Conservation (phyloP, 2,113 vertebrate species). For the Pardalotus punctatus region DNA sequence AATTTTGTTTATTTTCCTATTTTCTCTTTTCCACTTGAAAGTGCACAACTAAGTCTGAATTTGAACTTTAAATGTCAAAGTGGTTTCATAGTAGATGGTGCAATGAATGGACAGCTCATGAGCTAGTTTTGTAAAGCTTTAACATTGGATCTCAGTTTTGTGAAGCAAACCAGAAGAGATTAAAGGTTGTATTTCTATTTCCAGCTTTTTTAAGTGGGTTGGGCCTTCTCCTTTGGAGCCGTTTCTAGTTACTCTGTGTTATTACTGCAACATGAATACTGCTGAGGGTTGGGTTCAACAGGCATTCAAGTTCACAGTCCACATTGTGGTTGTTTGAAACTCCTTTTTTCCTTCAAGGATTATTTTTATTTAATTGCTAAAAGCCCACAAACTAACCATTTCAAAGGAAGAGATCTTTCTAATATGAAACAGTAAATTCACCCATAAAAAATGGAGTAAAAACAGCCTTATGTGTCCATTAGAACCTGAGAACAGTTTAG, state of each 20-base stretch:
- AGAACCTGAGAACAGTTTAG: background rate
- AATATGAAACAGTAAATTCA: background rate
- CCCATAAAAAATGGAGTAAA: background rate
- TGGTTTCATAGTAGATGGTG: background rate
- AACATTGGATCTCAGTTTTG: background rate
- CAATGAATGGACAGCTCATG: background rate
- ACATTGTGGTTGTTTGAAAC: background rate
- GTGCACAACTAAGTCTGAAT: background rate
- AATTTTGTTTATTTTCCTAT: background rate
- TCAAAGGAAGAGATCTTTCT: background rate
- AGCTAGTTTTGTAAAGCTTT: background rate
- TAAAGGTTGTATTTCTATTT: background rate
- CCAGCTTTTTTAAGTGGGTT: background rate
- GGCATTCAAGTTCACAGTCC: background rate
- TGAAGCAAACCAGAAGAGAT: background rate
- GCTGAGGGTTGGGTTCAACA: background rate
- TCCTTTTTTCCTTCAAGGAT: background rate
- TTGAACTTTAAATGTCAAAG: background rate
- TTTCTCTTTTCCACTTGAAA: background rate
- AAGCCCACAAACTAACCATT: background rate
- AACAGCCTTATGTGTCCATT: background rate
- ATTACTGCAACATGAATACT: background rate
- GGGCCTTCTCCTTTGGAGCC: background rate
- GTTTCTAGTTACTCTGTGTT: background rate
- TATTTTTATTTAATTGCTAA: conserved; percentile 9